phyloP scores from a whole-genome alignment of 2,113 vertebrate species.

The Lethenteron camtschaticum region DNA sequence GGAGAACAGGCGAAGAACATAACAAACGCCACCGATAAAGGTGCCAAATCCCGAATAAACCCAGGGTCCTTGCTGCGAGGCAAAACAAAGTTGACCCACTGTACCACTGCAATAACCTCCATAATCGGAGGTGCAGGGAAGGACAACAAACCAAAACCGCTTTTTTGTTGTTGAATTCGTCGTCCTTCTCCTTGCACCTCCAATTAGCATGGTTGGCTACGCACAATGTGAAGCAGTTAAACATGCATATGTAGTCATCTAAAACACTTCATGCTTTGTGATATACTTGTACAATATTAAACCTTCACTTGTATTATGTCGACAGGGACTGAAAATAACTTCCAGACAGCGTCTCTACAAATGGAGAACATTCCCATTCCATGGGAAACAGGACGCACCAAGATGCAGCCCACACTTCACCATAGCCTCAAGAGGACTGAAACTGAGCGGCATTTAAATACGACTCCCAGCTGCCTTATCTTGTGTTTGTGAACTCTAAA shows the following conservation, averaged over 20 bases:
- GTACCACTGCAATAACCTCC: too few species aligned
- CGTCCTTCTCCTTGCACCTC: too few species aligned
- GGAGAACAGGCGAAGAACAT: too few species aligned
- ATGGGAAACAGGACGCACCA: neutral
- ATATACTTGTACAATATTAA: neutral
- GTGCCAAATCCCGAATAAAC: too few species aligned
- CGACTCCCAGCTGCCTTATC: neutral
- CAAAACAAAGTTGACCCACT: too few species aligned
- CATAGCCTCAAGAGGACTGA: neutral
- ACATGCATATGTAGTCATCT: neutral
- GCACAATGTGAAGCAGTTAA: neutral
- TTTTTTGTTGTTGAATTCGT: too few species aligned
- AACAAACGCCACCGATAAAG: too few species aligned
- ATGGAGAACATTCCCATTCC: neutral
- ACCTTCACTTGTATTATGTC: neutral
- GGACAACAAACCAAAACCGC: too few species aligned
- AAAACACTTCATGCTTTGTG: neutral
- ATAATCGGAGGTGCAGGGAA: too few species aligned
- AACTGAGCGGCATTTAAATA: neutral
- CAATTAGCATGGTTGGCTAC: too few species aligned
- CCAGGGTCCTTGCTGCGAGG: too few species aligned
- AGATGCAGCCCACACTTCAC: neutral
- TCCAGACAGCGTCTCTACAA: neutral
- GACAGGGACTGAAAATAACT: conserved; percentile 3
- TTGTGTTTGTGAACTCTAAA: conserved; percentile 1